phyloP scores from a whole-genome alignment of 2,888 invertebrate species.

The Archaeoteleia sp. region DNA sequence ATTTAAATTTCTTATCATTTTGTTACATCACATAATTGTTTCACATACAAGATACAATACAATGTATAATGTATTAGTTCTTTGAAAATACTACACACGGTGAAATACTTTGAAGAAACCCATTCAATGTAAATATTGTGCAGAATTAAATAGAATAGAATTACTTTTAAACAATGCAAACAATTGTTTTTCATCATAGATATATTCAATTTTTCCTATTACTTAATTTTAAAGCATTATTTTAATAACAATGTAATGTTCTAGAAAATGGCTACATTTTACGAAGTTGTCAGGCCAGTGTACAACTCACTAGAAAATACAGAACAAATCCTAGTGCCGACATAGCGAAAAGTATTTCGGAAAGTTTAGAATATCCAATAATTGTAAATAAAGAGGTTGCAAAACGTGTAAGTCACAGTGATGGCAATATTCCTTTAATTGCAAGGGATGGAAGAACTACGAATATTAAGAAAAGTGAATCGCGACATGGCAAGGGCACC shows the following conservation, averaged over 20 bases:
- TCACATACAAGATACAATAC: no score
- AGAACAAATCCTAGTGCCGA: constrained; percentile 52
- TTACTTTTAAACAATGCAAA: no score
- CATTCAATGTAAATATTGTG: no score
- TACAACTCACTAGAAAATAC: constrained; percentile 63
- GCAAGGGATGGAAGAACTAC: constrained; percentile 24
- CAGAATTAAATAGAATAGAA: no score
- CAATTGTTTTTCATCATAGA: no score
- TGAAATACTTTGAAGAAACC: no score
- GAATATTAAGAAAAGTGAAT: constrained; percentile 39
- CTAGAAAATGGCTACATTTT: constrained; percentile 67
- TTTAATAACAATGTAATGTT: constrained; percentile 12
- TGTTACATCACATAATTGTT: no score
- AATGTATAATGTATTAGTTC: no score
- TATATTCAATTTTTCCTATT: neutral
- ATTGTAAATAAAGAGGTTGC: constrained; percentile 29
- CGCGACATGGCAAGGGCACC: constrained; percentile 39
- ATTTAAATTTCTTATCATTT: no score
- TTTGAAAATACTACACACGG: no score
- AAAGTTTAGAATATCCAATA: constrained; percentile 35
- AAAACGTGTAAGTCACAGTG: constrained; percentile 38
- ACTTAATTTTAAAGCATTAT: neutral
- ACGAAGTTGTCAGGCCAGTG: constrained; percentile 68
- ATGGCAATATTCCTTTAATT: constrained; percentile 16
- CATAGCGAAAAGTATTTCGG: constrained; percentile 42